These are phyloP conservation scores for Cyprinodon brontotheroides DNA, from an alignment of 2,113 vertebrate genomes.

Conservation along the genomic window DNA sequence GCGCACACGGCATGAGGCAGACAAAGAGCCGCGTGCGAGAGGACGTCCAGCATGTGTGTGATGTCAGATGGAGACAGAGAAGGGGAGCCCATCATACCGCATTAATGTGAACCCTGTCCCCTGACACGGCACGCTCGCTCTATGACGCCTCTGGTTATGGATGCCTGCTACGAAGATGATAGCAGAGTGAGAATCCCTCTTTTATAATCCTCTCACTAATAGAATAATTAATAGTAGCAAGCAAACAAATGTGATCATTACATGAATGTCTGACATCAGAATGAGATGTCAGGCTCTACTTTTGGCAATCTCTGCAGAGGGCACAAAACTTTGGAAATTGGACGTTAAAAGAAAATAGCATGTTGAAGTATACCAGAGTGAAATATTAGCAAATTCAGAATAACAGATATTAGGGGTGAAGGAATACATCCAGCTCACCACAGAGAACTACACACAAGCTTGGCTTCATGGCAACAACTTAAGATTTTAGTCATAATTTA, in stretches of 20 bases:
- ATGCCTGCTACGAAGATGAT: constrained; percentile 58
- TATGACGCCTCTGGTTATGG: constrained; percentile 52
- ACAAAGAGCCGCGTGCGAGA: constrained; percentile 74
- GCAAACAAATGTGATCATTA: constrained; percentile 23
- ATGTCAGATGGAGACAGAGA: constrained; percentile 77
- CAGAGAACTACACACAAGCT: too few relatives aligned
- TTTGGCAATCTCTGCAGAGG: not conserved
- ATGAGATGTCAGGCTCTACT: not conserved
- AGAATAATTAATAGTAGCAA: not conserved
- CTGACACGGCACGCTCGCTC: constrained; percentile 59
- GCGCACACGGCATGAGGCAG: constrained; percentile 61
- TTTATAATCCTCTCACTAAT: not conserved
- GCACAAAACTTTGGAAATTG: too few relatives aligned
- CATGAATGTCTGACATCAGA: not conserved
- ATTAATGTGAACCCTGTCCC: constrained; percentile 69
- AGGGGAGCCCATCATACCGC: constrained; percentile 73
- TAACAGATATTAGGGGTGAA: too few relatives aligned
- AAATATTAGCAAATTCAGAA: too few relatives aligned
- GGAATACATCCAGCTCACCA: too few relatives aligned
- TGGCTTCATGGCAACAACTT: too few relatives aligned
- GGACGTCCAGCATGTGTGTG: constrained; percentile 76
- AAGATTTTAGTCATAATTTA: too few relatives aligned
- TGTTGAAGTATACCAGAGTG: too few relatives aligned
- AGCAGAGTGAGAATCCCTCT: constrained; percentile 20
- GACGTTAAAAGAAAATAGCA: too few relatives aligned